Percentiles rank a stretch among this genome's conserved stretches.
These are phyloP conservation scores for Cylloceria caligata DNA, from an alignment of 2,888 invertebrate species.

Conservation along the genomic window DNA sequence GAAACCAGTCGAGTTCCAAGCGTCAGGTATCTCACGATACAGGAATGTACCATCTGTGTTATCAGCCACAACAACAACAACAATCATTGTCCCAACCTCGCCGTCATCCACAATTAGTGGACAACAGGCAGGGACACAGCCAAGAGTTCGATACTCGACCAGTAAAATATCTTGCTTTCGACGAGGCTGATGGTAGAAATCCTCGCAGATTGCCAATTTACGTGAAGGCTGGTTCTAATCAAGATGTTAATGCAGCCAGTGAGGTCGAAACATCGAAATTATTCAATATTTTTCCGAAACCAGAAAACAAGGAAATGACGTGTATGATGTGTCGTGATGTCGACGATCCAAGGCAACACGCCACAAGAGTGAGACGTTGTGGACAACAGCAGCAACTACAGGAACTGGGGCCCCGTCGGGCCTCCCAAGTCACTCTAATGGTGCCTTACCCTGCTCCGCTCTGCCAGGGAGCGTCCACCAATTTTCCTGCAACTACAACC, in stretches of 20 bases:
- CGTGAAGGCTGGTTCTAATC: conserved; percentile 2
- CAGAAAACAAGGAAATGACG: background rate
- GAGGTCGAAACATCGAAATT: background rate
- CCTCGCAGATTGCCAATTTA: conserved; percentile 58
- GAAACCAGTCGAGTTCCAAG: background rate
- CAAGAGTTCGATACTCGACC: conserved; percentile 31
- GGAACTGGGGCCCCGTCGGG: background rate
- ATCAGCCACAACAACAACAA: background rate
- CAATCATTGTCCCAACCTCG: background rate
- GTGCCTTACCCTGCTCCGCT: conserved; percentile 1
- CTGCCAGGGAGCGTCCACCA: conserved; percentile 22
- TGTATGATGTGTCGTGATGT: conserved; percentile 1
- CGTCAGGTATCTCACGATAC: background rate
- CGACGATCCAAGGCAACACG: background rate
- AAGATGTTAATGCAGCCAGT: background rate
- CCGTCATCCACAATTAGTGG: background rate
- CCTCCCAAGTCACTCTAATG: conserved; percentile 2
- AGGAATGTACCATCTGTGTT: background rate
- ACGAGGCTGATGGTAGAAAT: conserved; percentile 11
- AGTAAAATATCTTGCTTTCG: conserved; percentile 53
- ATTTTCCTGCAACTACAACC: background rate
- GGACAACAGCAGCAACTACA: conserved; percentile 1
- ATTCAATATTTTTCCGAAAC: background rate
- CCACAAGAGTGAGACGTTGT: background rate
- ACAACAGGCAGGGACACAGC: background rate